Evolutionary conservation across 1,140 invertebrate genomes (phyloP).

Genomic region (Sitophilus oryzae): DNA sequence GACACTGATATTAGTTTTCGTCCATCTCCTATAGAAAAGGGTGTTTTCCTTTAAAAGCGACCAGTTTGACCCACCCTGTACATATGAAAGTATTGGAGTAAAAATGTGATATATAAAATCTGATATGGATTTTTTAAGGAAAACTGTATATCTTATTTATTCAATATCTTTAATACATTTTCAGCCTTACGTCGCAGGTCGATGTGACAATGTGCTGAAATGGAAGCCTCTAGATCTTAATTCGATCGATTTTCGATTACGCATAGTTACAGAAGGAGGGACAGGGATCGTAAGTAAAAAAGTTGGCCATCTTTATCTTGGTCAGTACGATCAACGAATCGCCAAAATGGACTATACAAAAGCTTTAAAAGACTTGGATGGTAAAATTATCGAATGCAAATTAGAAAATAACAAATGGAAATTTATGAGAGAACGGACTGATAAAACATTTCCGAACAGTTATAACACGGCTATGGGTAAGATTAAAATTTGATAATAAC

Average conservation of each 20-base stretch:
- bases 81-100: no score
- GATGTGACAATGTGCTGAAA: slow-evolving; percentile 82
- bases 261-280: slow-evolving; percentile 67
- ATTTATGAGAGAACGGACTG: slow-evolving; percentile 93
- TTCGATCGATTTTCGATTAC: slow-evolving; percentile 92
- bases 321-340: slow-evolving; percentile 60
- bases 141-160: no score
- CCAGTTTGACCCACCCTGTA: no score
- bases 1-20: no score
- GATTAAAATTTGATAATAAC: slow-evolving; percentile 11
- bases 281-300: slow-evolving; percentile 68
- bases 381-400: slow-evolving; percentile 96
- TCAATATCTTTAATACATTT: slow-evolving; percentile 11
- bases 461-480: slow-evolving; percentile 72
- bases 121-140: no score
- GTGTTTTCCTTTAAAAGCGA: no score
- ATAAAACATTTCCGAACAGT: slow-evolving; percentile 95
- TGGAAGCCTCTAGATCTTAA: slow-evolving; percentile 95
- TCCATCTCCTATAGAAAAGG: no score
- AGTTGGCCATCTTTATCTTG: slow-evolving; percentile 76
- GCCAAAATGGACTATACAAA: slow-evolving; percentile 70
- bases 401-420: slow-evolving; percentile 74
- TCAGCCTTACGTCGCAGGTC: slow-evolving; percentile 77
- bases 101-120: no score
- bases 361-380: slow-evolving; percentile 70